Evolutionary conservation across 2,888 invertebrate genomes (phyloP).

Genomic region (Phyto melanocephala): DNA sequence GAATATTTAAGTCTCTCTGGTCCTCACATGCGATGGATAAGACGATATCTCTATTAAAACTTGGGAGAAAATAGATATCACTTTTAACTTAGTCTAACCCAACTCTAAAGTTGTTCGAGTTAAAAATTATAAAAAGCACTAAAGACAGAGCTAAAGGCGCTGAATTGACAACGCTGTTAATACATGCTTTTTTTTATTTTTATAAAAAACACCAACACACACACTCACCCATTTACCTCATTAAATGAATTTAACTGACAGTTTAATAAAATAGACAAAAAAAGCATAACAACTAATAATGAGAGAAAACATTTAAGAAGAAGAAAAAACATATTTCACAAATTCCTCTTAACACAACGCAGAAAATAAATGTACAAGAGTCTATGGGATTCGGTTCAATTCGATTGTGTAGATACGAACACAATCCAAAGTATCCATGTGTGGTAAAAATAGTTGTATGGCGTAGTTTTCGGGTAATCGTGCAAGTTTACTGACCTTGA

Average conservation of each 20-base stretch:
- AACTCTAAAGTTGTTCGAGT: too few species aligned
- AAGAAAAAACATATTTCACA: neutral
- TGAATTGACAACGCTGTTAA: too few species aligned
- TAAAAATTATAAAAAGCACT: too few species aligned
- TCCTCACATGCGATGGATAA: too few species aligned
- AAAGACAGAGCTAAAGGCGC: too few species aligned
- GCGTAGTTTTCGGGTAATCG: neutral
- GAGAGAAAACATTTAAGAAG: too few species aligned
- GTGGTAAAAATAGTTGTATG: neutral
- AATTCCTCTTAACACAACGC: neutral
- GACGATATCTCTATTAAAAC: too few species aligned
- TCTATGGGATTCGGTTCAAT: neutral
- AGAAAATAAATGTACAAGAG: neutral
- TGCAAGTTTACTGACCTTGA: slow-evolving; percentile 78
- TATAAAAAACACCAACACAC: neutral
- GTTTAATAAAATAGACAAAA: neutral
- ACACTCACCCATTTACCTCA: neutral
- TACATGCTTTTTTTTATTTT: too few species aligned
- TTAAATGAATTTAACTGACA: neutral
- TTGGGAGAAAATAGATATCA: too few species aligned
- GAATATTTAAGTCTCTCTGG: too few species aligned
- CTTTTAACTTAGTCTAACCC: too few species aligned
- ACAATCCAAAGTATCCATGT: slow-evolving; percentile 17
- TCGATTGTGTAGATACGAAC: too few species aligned
- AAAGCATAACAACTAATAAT: neutral